Base-by-base conservation (phyloP, 2,113 vertebrate genomes). In the Spheniscus mendiculus region DNA sequence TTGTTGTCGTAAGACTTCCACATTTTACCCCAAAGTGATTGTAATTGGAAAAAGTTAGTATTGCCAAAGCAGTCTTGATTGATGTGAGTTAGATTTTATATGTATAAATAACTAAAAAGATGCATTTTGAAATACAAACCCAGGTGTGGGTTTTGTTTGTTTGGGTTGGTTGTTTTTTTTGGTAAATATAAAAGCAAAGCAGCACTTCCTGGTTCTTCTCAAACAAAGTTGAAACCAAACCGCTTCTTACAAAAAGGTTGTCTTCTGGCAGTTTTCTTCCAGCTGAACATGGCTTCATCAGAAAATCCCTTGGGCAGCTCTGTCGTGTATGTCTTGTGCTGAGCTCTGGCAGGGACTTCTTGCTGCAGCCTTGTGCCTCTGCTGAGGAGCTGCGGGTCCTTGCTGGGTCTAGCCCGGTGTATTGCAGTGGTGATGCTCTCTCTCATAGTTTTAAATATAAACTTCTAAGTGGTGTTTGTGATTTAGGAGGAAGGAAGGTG, bases 401-500 rank as follows among this genome's bases (percentile, higher is more conserved):
- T 66, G 50, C 50, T 5, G 11, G 38, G 29, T 72, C 74, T 56
- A 69, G 44, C 66, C 27, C 0, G 0, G 52, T 12, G 4, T 44
- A 22, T 61, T 8, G 7, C 1, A 12, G 69, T 3, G 9, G 84
- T 67, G 90, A 63, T 17, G 21, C 53, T 34, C 61, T 53, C 61
- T 90, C 59, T 89, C 1, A 0, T 62, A 44, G 59, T 77, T 93
- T 86, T 79, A 89, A 96, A 94, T 73, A 66, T 66, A 90, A 94
- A 95, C 88, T 83, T 94, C 2, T 49, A 90, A 86, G 38, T 27
- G 0, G 9, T 90, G 59, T 81, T 96, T 94, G 76, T 83, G 88
- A 94, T 91, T 89, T 91, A 85, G 58, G 71, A 95, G 90, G 90
- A 97, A 96, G 94, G 90, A 94, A 92, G 58, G 67, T 83, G 63